Percentiles rank a stretch among this genome's conserved stretches.
These are phyloP conservation scores for Leptopilina boulardi DNA, from an alignment of 1,140 invertebrate genomes.

Conservation along the genomic window DNA sequence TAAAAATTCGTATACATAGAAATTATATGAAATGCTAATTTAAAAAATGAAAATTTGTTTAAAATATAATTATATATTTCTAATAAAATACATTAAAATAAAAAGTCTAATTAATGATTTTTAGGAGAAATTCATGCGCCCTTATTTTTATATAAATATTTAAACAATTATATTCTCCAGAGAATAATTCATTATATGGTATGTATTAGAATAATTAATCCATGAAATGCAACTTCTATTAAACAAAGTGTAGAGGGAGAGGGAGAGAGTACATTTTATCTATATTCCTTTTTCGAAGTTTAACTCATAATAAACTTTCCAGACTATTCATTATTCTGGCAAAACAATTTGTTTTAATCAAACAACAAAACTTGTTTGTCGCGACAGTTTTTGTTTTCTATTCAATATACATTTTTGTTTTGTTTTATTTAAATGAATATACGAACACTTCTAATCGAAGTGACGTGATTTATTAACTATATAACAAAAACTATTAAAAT, in stretches of 20 bases:
- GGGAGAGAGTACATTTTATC: neutral
- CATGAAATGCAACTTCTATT: neutral
- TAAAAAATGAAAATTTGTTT: too few relatives aligned
- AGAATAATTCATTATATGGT: too few relatives aligned
- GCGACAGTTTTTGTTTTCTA: constrained; percentile 2
- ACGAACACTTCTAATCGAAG: neutral
- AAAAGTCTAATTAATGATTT: too few relatives aligned
- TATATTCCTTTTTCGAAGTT: constrained; percentile 1
- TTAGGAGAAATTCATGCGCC: too few relatives aligned
- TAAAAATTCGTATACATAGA: too few relatives aligned
- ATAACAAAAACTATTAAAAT: too few relatives aligned
- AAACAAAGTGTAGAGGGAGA: neutral
- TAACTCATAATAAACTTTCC: neutral
- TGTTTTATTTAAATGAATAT: neutral
- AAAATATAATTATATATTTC: too few relatives aligned
- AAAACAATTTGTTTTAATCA: constrained; percentile 18
- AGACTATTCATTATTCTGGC: constrained; percentile 7
- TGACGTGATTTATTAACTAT: neutral
- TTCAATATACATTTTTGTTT: neutral
- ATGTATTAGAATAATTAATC: neutral
- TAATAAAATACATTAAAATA: too few relatives aligned
- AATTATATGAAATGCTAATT: too few relatives aligned
- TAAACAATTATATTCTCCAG: too few relatives aligned
- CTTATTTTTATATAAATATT: too few relatives aligned
- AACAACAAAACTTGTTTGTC: constrained; percentile 13